Conservation (phyloP, 2,797 vertebrate genomes). For the Morus bassanus region DNA sequence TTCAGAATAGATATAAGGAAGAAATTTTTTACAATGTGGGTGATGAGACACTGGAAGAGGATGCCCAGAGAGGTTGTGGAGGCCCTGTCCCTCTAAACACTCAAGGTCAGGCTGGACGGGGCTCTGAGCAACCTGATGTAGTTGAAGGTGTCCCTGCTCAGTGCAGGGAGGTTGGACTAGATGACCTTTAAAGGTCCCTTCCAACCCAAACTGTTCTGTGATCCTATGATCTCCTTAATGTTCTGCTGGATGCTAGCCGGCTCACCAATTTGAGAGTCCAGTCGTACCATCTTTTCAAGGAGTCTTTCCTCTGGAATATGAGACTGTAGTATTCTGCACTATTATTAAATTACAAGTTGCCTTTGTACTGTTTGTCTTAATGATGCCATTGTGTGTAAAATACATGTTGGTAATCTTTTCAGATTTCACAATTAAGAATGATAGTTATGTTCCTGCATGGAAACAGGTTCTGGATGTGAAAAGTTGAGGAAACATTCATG, state of each 20-base stretch:
- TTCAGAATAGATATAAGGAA: not conserved
- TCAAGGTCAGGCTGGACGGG: accelerated
- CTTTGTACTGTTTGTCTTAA: not conserved
- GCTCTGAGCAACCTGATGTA: not conserved
- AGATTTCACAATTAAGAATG: not conserved
- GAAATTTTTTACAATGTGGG: not conserved
- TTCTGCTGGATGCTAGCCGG: not conserved
- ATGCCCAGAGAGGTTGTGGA: not conserved
- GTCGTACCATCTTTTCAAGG: not conserved
- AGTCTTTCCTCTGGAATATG: too few relatives aligned
- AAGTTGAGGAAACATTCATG: not conserved
- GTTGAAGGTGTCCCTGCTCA: not conserved
- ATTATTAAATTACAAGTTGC: not conserved
- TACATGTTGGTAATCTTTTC: not conserved
- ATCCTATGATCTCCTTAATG: not conserved
- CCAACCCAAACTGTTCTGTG: not conserved
- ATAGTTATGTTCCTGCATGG: not conserved
- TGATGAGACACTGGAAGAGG: not conserved
- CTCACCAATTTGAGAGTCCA: not conserved
- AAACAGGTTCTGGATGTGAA: not conserved
- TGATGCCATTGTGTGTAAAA: not conserved
- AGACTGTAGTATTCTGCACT: not conserved
- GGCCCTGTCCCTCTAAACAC: not conserved
- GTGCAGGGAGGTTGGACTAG: not conserved
- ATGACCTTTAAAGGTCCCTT: not conserved